Percentiles rank a stretch among this genome's conserved stretches.
These are phyloP conservation scores for Yponomeuta cagnagella DNA, from an alignment of 2,888 invertebrate genomes.

Conservation along the genomic window DNA sequence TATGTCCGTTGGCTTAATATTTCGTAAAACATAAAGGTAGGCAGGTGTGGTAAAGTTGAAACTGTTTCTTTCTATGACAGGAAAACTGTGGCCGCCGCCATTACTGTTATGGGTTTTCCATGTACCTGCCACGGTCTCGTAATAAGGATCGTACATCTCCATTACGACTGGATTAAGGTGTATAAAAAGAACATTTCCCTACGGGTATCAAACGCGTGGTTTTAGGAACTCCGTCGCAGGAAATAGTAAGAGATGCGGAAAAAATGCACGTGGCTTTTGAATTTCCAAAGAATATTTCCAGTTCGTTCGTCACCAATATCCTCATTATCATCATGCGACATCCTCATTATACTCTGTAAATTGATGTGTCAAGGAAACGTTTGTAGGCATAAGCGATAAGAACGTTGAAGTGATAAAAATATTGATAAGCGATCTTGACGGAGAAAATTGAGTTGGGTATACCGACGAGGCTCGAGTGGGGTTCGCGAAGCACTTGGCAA, in stretches of 20 bases:
- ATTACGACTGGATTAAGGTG: constrained; percentile 38
- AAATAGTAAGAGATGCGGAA: neutral
- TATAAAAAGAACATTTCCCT: constrained; percentile 24
- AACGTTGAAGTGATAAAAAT: constrained; percentile 24
- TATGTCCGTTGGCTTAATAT: neutral
- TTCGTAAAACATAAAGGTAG: neutral
- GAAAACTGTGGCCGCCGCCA: constrained; percentile 24
- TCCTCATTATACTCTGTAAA: neutral
- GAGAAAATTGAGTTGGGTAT: constrained; percentile 46
- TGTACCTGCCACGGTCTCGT: constrained; percentile 33
- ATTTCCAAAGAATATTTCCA: neutral
- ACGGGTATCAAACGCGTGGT: neutral
- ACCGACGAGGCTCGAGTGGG: constrained; percentile 32
- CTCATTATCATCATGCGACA: no score
- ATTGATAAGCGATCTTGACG: constrained; percentile 41
- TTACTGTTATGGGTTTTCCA: constrained; percentile 46
- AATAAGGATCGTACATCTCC: constrained; percentile 38
- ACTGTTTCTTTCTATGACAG: constrained; percentile 19
- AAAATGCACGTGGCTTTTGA: neutral
- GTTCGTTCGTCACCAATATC: neutral
- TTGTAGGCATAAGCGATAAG: constrained; percentile 7
- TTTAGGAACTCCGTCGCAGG: neutral
- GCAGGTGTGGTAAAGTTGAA: neutral
- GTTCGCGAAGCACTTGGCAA: constrained; percentile 43
- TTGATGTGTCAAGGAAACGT: constrained; percentile 7